Base-by-base conservation (phyloP, 1,140 invertebrate species). In the Drosophila ohnishii region DNA sequence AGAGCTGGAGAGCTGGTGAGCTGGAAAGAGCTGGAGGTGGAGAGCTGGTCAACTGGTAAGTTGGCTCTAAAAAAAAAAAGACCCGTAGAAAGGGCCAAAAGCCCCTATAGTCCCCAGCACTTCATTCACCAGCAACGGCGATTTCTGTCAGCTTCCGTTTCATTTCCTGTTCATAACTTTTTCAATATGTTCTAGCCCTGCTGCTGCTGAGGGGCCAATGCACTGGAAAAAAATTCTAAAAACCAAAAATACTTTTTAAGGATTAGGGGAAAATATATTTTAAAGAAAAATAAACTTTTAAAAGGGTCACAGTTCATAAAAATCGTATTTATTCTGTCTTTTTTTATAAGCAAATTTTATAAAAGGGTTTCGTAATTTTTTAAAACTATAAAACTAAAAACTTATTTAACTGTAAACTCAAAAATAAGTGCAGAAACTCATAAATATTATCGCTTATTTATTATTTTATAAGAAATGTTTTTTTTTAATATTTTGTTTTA, bases 141-240 rank as follows among this genome's bases (percentile, higher is more conserved):
- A 56, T 58, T 78, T 66, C 62, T 83, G 65, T 61, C 64, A 57
- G 57, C 65, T 66, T 78, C 75, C 75, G 79, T 58, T 78, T 83
- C 50, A 77, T 82, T 81, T 81, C 74, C 74, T 75, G 58, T 65
- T 71, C 80, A 75, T 75, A 83, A 75, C 71, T 76, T 76, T 81
- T 79, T 66, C 75, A 82, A 75, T 83, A 78, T 82, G 75, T 61
- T 51, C 11, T 16, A 19, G 14, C 6, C 25, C 40, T 56, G 16
- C 58, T 42, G 16, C 58, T 42, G 50, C 39, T 47, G 35, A 61
- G 13, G 35, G 37, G 37, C 28, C 30, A n/a, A 0, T 56, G 6
- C 48, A 67, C 45, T 47, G 25, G 9, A 16, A 10, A 50, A 47
- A 47, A 13, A 22, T 16, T 9, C 2, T 22, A 22, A 22, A 22